phyloP scores from a whole-genome alignment of 2,113 vertebrate species.

The Halichoerus grypus region DNA sequence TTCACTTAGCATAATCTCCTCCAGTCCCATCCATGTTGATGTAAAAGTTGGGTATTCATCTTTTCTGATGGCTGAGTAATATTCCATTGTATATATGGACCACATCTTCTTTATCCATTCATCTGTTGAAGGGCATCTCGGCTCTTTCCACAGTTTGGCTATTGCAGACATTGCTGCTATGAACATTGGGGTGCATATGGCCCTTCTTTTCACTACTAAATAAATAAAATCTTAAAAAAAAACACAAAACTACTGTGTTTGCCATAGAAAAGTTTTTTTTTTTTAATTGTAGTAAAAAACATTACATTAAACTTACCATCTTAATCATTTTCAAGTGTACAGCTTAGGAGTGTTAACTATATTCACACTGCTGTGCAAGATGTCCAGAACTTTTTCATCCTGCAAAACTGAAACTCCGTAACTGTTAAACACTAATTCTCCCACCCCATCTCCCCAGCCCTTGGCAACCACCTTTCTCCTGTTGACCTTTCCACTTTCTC shows the following conservation, averaged over 20 bases:
- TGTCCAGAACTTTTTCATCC: conserved; percentile 7
- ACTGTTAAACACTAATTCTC: not conserved
- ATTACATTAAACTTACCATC: not conserved
- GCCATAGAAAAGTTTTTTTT: not conserved
- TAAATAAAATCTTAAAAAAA: too few relatives aligned
- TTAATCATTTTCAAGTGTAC: not conserved
- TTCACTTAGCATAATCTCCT: too few relatives aligned
- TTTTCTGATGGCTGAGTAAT: too few relatives aligned
- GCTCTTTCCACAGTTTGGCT: too few relatives aligned
- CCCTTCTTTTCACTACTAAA: too few relatives aligned
- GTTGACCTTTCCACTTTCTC: not conserved
- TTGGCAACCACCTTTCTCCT: not conserved
- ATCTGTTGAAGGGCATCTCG: too few relatives aligned
- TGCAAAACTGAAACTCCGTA: conserved; percentile 1
- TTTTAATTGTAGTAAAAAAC: not conserved
- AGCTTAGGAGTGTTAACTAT: not conserved
- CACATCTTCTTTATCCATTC: too few relatives aligned
- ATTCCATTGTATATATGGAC: too few relatives aligned
- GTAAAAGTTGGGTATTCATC: too few relatives aligned
- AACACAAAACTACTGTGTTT: not conserved
- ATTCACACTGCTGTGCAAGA: not conserved
- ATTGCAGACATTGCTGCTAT: too few relatives aligned
- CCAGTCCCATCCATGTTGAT: too few relatives aligned
- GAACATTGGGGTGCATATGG: too few relatives aligned
- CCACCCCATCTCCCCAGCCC: not conserved